Evolutionary conservation across 2,113 vertebrate genomes (phyloP).

Genomic region (Bettongia penicillata): DNA sequence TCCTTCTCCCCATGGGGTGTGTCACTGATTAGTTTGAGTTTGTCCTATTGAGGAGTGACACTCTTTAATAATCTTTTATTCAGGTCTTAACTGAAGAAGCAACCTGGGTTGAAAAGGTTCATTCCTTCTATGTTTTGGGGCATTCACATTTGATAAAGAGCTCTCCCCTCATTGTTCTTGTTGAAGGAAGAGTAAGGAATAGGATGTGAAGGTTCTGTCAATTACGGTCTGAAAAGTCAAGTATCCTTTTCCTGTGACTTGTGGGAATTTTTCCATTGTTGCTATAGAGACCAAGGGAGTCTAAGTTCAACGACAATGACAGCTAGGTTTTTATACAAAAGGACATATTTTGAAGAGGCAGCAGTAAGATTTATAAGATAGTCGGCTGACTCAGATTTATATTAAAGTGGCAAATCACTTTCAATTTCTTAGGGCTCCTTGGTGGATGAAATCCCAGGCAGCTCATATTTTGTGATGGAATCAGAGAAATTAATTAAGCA

Average conservation of each 20-base stretch:
- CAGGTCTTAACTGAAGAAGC: constrained; percentile 16
- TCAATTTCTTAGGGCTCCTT: constrained; percentile 47
- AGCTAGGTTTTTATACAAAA: constrained; percentile 78
- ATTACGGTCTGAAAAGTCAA: constrained; percentile 81
- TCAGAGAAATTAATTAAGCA: constrained; percentile 65
- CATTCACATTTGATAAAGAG: constrained; percentile 51
- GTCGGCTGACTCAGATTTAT: constrained; percentile 75
- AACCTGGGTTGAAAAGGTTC: constrained; percentile 62
- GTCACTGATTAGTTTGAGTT: constrained; percentile 65
- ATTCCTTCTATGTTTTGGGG: constrained; percentile 60
- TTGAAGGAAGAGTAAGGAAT: constrained; percentile 71
- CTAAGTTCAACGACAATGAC: constrained; percentile 80
- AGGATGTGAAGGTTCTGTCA: constrained; percentile 67
- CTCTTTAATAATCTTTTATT: constrained; percentile 29
- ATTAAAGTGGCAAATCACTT: background rate
- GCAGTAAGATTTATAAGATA: constrained; percentile 71
- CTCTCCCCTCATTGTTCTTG: constrained; percentile 61
- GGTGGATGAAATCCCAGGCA: constrained; percentile 58
- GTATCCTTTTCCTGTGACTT: constrained; percentile 83
- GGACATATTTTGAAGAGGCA: constrained; percentile 77
- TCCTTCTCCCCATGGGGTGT: background rate
- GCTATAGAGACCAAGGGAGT: constrained; percentile 85
- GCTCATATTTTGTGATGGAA: constrained; percentile 54
- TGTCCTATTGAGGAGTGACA: constrained; percentile 50
- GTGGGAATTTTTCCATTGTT: constrained; percentile 80